A percentile compares a stretch with the other conserved stretches of the same genome.
Conservation (phyloP, 2,888 invertebrate species). For the Pheosia gnoma region DNA sequence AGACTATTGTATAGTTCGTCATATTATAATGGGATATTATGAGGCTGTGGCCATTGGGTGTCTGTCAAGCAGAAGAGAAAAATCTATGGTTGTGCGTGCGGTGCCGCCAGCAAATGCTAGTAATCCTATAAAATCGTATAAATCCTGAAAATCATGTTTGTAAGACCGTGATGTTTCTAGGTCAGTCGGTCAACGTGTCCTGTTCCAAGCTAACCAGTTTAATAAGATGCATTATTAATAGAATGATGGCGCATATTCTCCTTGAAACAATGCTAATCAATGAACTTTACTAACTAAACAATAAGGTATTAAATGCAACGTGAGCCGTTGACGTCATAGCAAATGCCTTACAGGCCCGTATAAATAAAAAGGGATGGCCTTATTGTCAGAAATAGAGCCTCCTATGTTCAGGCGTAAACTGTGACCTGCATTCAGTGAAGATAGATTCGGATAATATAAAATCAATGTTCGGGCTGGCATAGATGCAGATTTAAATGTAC, state of each 20-base stretch:
- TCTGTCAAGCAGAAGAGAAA: too few species aligned
- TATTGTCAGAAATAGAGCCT: conserved; percentile 52
- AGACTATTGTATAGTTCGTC: too few species aligned
- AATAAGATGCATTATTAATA: not conserved
- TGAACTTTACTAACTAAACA: conserved; percentile 10
- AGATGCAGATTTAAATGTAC: not conserved
- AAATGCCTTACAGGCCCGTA: conserved; percentile 38
- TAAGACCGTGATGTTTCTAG: not conserved
- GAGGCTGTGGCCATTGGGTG: too few species aligned
- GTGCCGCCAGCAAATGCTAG: too few species aligned
- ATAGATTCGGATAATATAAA: not conserved
- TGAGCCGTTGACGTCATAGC: conserved; percentile 40
- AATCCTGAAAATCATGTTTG: too few species aligned
- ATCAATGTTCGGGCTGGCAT: not conserved
- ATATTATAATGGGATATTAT: too few species aligned
- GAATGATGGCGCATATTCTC: not conserved
- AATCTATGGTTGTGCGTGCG: too few species aligned
- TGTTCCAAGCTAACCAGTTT: not conserved
- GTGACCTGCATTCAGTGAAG: conserved; percentile 10
- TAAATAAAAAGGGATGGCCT: conserved; percentile 58
- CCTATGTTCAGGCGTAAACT: conserved; percentile 27
- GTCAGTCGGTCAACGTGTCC: not conserved
- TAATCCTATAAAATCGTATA: too few species aligned
- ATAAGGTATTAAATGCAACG: conserved; percentile 32
- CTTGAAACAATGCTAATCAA: conserved; percentile 1